Evolutionary conservation across 2,888 invertebrate species (phyloP).

Genomic region (Portevinia maculata): DNA sequence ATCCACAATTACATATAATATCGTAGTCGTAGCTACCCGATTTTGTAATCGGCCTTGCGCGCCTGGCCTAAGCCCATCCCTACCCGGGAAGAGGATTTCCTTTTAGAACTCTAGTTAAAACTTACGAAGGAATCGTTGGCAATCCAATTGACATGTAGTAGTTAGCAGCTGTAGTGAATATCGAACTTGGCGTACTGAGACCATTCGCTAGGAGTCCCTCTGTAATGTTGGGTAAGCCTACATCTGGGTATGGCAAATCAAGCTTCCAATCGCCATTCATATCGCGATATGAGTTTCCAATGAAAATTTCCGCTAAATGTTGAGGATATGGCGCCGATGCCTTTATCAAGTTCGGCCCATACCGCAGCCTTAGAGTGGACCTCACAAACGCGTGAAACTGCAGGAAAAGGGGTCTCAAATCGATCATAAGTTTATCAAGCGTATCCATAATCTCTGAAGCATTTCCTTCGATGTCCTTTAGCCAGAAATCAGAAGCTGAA

Average conservation of each 20-base stretch:
- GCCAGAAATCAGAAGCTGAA: conserved; percentile 87
- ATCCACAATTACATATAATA: too few relatives aligned
- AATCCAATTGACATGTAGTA: conserved; percentile 92
- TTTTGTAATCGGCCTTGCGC: too few relatives aligned
- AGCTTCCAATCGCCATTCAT: conserved; percentile 84
- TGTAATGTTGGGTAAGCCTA: conserved; percentile 88
- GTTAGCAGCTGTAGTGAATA: conserved; percentile 91
- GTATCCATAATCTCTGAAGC: conserved; percentile 76
- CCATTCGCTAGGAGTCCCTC: conserved; percentile 88
- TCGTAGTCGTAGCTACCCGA: too few relatives aligned
- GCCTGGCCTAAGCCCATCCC: too few relatives aligned
- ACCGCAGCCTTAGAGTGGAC: conserved; percentile 76
- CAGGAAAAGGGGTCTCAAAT: conserved; percentile 78
- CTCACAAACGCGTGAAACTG: conserved; percentile 81
- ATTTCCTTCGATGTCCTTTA: conserved; percentile 85
- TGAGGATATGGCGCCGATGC: conserved; percentile 79
- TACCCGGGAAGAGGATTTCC: too few relatives aligned
- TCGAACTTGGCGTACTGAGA: conserved; percentile 88
- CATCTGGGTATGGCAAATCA: conserved; percentile 86
- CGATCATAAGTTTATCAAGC: conserved; percentile 77
- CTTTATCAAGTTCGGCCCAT: conserved; percentile 77
- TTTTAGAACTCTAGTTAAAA: too few relatives aligned
- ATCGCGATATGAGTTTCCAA: conserved; percentile 83
- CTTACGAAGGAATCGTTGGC: conserved; percentile 86
- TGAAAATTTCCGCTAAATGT: conserved; percentile 80